Percentiles rank a stretch among this genome's conserved stretches.
Evolutionary conservation across 2,888 invertebrate genomes (phyloP).

Genomic region (Trichopria drosophilae): DNA sequence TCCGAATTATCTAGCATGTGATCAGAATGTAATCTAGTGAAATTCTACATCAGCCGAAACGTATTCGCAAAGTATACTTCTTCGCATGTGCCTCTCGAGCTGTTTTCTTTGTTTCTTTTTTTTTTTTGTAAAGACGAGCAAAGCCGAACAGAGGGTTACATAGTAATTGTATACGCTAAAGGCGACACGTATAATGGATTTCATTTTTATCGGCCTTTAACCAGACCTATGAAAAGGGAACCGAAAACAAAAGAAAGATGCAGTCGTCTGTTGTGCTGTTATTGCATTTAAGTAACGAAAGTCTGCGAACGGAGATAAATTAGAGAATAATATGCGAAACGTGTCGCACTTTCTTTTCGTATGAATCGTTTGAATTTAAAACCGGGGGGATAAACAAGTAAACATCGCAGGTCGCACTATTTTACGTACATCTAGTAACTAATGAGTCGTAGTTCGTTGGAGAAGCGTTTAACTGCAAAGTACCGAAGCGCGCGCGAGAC

Average conservation of each 20-base stretch:
- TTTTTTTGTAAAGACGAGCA: conserved; percentile 20
- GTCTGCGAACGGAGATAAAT: too few relatives aligned
- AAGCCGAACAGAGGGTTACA: conserved; percentile 19
- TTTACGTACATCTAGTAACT: conserved; percentile 37
- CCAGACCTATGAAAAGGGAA: too few relatives aligned
- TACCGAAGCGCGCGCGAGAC: conserved; percentile 30
- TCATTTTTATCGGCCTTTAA: too few relatives aligned
- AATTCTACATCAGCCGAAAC: conserved; percentile 38
- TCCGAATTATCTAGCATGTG: conserved; percentile 50
- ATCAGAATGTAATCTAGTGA: conserved; percentile 39
- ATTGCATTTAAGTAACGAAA: too few relatives aligned
- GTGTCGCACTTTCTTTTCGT: conserved; percentile 32
- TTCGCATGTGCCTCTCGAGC: conserved; percentile 35
- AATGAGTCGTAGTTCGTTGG: conserved; percentile 30
- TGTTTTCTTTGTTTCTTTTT: conserved; percentile 29
- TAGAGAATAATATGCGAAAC: conserved; percentile 30
- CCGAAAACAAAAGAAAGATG: too few relatives aligned
- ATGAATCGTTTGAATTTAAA: conserved; percentile 29
- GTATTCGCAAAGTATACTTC: conserved; percentile 33
- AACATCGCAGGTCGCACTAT: conserved; percentile 34
- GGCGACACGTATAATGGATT: conserved; percentile 10
- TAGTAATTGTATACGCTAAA: conserved; percentile 12
- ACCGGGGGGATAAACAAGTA: too few relatives aligned
- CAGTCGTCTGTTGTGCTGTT: too few relatives aligned
- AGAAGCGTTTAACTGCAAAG: conserved; percentile 28